Conservation (phyloP, 2,888 invertebrate genomes). For the Hyppa rectilinea region DNA sequence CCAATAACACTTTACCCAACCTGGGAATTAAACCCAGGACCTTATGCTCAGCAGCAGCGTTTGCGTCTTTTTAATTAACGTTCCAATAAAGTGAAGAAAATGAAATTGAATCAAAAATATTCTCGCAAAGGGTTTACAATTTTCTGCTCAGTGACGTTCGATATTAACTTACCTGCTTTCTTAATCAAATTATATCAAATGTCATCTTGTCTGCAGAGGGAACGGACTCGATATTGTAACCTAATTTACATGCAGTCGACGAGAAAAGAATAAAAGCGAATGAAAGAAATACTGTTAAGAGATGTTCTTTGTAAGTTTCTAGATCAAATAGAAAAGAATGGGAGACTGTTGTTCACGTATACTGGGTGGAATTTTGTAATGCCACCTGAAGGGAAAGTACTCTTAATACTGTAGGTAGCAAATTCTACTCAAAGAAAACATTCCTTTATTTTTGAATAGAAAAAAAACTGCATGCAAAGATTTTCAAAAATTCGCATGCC, state of each 20-base stretch:
- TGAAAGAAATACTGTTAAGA: background rate
- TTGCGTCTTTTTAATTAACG: too few relatives aligned
- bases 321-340: background rate
- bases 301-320: background rate
- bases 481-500: too few relatives aligned
- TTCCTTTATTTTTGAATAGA: too few relatives aligned
- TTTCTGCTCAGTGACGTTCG: slow-evolving; percentile 1
- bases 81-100: slow-evolving; percentile 17
- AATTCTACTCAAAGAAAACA: too few relatives aligned
- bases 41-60: background rate
- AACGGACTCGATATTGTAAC: slow-evolving; percentile 24
- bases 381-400: too few relatives aligned
- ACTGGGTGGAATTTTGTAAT: too few relatives aligned
- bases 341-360: too few relatives aligned
- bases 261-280: slow-evolving; percentile 7
- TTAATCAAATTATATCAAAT: slow-evolving; percentile 46
- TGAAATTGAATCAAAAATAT: background rate
- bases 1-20: background rate
- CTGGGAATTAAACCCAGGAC: background rate
- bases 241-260: slow-evolving; percentile 34
- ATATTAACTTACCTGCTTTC: slow-evolving; percentile 19
- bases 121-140: slow-evolving; percentile 1
- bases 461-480: too few relatives aligned
- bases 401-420: too few relatives aligned
- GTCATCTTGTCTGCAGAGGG: slow-evolving; percentile 8